These are phyloP conservation scores for Phymatocera aterrima DNA, from an alignment of 2,888 invertebrate species.

Conservation along the genomic window DNA sequence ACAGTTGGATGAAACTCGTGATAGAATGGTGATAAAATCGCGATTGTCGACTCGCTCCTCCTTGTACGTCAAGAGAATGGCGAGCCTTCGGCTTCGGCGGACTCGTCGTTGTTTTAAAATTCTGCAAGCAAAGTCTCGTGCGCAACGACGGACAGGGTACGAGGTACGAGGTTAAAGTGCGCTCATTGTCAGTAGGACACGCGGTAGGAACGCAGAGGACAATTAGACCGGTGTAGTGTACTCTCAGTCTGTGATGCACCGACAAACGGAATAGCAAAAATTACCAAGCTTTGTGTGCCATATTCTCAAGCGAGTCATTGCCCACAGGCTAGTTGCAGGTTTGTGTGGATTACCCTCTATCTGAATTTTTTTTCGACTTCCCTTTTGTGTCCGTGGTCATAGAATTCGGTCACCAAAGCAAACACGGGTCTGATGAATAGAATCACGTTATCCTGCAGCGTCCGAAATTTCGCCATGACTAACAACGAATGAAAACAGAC, in stretches of 20 bases:
- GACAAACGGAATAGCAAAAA: constrained; percentile 43
- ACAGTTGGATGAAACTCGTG: constrained; percentile 6
- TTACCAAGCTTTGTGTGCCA: constrained; percentile 17
- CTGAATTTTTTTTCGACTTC: constrained; percentile 4
- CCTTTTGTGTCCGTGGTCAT: constrained; percentile 14
- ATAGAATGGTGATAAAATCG: constrained; percentile 11
- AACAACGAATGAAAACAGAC: neutral
- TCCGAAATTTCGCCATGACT: neutral
- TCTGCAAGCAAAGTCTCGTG: constrained; percentile 28
- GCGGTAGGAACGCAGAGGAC: constrained; percentile 25
- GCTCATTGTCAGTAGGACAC: constrained; percentile 19
- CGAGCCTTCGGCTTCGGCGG: neutral
- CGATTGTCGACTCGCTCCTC: neutral
- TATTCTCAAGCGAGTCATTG: constrained; percentile 20
- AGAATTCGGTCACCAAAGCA: neutral
- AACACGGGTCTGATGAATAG: neutral
- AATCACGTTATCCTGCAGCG: neutral
- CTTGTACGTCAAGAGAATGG: neutral
- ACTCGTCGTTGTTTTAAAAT: neutral
- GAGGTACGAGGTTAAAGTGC: constrained; percentile 17
- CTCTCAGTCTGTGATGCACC: constrained; percentile 23
- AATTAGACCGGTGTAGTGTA: constrained; percentile 40
- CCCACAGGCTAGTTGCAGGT: constrained; percentile 17
- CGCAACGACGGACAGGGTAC: neutral
- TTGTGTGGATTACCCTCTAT: neutral